These are phyloP conservation scores for Microhierax caerulescens DNA, from an alignment of 2,797 vertebrate species.

Conservation along the genomic window DNA sequence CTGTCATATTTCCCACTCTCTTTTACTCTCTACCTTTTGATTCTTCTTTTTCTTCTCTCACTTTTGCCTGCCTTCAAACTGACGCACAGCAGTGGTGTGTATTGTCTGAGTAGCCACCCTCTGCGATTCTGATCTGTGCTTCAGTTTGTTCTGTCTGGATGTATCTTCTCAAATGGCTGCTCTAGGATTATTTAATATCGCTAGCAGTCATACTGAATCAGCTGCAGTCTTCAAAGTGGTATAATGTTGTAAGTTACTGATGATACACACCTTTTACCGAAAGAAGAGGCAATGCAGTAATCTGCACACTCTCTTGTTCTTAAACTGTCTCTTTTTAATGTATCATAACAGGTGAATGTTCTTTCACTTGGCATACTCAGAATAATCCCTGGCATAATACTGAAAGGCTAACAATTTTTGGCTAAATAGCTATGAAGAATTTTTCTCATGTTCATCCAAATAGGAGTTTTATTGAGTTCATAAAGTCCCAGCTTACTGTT, in stretches of 20 bases:
- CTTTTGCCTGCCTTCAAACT: neutral
- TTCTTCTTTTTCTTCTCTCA: neutral
- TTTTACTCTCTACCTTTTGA: neutral
- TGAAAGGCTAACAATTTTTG: neutral
- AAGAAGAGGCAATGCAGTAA: neutral
- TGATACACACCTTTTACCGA: neutral
- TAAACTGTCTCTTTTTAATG: neutral
- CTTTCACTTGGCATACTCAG: neutral
- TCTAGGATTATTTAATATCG: neutral
- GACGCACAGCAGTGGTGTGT: neutral
- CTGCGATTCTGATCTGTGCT: neutral
- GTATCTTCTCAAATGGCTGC: neutral
- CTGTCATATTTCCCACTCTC: neutral
- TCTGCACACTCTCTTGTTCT: neutral
- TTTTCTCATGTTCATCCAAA: neutral
- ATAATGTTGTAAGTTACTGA: neutral
- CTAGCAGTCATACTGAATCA: neutral
- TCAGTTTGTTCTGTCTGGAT: neutral
- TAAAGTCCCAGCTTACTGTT: slow-evolving; percentile 10
- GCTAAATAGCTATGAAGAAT: neutral
- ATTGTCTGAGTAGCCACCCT: neutral
- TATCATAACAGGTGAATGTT: neutral
- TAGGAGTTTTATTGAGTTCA: neutral
- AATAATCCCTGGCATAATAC: neutral
- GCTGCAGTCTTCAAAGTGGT: neutral